Percentiles rank a stretch among this genome's conserved stretches.
phyloP scores from a whole-genome alignment of 2,797 vertebrate species.

The Odontamblyopus rebecca region DNA sequence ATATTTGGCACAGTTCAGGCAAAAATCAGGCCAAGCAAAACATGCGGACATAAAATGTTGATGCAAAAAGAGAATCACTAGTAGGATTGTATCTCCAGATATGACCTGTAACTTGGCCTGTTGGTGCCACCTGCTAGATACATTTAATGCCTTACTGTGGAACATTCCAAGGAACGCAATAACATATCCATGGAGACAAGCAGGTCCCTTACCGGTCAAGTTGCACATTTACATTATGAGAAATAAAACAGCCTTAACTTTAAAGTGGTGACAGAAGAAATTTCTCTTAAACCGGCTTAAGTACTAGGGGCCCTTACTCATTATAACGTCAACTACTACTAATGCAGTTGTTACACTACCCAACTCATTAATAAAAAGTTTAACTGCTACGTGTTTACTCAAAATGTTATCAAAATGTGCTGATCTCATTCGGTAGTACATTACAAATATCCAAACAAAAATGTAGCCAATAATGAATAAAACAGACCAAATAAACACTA shows the following conservation, averaged over 20 bases:
- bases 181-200: background rate
- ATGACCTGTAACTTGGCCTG: background rate
- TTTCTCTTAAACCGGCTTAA: too few relatives aligned
- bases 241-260: too few relatives aligned
- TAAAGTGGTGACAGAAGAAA: too few relatives aligned
- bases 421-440: background rate
- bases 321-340: background rate
- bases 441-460: background rate
- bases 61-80: too few relatives aligned
- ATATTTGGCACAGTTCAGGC: too few relatives aligned
- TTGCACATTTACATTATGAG: too few relatives aligned
- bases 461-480: background rate
- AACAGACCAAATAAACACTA: background rate
- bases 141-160: background rate
- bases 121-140: background rate
- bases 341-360: too few relatives aligned
- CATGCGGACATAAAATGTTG: too few relatives aligned
- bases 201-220: background rate
- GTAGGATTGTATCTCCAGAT: too few relatives aligned
- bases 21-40: too few relatives aligned
- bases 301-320: too few relatives aligned
- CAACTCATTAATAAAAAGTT: background rate
- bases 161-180: background rate
- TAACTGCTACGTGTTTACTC: background rate
- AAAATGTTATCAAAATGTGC: background rate